Percentiles rank a stretch among this genome's conserved stretches.
These are phyloP conservation scores for Acanthaster planci DNA, from an alignment of 35 echinoderm and acorn worm species.

Conservation along the genomic window DNA sequence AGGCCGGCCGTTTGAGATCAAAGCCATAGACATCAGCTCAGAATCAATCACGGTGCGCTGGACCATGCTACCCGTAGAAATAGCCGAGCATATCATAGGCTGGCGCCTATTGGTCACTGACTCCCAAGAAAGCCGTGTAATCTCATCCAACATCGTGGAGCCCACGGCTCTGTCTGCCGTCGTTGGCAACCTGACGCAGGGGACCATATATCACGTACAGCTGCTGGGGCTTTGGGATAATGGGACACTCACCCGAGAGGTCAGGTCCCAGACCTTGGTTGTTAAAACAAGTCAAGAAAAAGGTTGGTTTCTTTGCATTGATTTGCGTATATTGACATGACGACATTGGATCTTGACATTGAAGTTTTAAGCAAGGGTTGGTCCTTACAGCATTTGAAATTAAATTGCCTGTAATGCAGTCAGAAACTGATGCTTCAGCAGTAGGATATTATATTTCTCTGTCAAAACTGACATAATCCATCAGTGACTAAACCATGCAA, in stretches of 20 bases:
- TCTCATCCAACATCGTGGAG: conserved; percentile 66
- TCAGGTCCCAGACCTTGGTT: conserved; percentile 55
- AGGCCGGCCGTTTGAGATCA: conserved; percentile 53
- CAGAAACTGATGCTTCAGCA: no score
- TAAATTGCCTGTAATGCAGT: no score
- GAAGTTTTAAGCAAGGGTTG: no score
- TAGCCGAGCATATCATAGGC: conserved; percentile 47
- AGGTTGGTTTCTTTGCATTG: background rate
- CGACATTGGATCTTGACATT: no score
- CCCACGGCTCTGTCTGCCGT: conserved; percentile 58
- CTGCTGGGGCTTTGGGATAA: conserved; percentile 88
- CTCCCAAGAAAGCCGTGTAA: conserved; percentile 48
- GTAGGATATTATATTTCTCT: no score
- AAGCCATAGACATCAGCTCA: conserved; percentile 23
- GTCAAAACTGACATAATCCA: no score
- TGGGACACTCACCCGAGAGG: conserved; percentile 80
- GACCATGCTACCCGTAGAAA: conserved; percentile 56
- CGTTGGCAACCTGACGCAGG: conserved; percentile 49
- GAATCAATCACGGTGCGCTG: conserved; percentile 54
- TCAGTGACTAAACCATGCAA: no score
- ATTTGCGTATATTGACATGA: no score
- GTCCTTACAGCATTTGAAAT: no score
- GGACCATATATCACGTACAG: conserved; percentile 69
- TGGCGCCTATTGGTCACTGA: conserved; percentile 58
- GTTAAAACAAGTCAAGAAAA: background rate